Percentiles rank a stretch among this genome's conserved stretches.
These are phyloP conservation scores for Ictalurus punctatus DNA, from an alignment of 2,113 vertebrate genomes.

Conservation along the genomic window DNA sequence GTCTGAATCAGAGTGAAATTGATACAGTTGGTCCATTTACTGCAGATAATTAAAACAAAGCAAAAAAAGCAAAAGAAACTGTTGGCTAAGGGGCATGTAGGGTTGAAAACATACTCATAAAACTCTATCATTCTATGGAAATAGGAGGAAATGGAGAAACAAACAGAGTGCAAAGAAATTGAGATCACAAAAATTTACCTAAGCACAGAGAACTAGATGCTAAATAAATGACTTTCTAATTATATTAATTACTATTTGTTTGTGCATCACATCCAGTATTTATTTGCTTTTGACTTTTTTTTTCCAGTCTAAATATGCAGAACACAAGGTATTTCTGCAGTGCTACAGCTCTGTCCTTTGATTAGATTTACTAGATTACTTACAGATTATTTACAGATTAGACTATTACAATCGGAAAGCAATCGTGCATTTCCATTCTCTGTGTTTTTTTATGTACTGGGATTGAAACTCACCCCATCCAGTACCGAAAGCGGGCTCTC, in stretches of 20 bases:
- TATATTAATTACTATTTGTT: neutral
- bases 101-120: neutral
- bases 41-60: neutral
- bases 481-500: slow-evolving; percentile 81
- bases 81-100: neutral
- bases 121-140: neutral
- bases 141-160: neutral
- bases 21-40: neutral
- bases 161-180: neutral
- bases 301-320: neutral
- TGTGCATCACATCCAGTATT: neutral
- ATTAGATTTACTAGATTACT: neutral
- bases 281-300: neutral
- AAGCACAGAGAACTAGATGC: neutral
- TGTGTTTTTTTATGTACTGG: neutral
- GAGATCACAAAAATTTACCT: neutral
- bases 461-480: slow-evolving; percentile 80
- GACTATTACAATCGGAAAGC: neutral
- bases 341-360: neutral
- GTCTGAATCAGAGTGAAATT: neutral
- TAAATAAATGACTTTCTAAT: neutral
- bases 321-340: neutral
- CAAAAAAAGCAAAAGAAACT: neutral
- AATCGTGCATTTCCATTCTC: neutral
- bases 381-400: neutral